These are phyloP conservation scores for Schizotus pectinicornis DNA, from an alignment of 2,888 invertebrate genomes.

Conservation along the genomic window DNA sequence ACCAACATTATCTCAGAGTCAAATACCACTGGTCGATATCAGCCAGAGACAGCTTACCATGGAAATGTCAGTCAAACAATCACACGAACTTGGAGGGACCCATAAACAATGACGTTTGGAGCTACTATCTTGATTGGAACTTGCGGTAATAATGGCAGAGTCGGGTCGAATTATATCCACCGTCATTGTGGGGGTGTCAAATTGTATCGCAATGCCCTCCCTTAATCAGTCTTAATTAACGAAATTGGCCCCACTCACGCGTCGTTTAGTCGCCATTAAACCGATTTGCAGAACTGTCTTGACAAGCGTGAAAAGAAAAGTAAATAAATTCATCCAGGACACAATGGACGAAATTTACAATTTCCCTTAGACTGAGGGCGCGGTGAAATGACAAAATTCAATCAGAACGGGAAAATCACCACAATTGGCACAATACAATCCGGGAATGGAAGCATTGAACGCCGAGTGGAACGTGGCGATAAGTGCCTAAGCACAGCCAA, in stretches of 20 bases:
- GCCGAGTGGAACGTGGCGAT: constrained; percentile 43
- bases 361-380: constrained; percentile 27
- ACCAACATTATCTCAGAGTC: constrained; percentile 10
- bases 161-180: too few species aligned
- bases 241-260: too few species aligned
- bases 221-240: constrained; percentile 17
- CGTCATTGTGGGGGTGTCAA: too few species aligned
- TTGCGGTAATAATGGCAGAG: constrained; percentile 15
- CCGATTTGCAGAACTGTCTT: not conserved
- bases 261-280: not conserved
- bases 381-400: constrained; percentile 42
- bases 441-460: constrained; percentile 39
- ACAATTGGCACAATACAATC: constrained; percentile 46
- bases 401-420: constrained; percentile 48
- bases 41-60: constrained; percentile 7
- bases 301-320: constrained; percentile 6
- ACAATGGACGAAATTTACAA: constrained; percentile 31
- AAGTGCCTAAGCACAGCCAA: constrained; percentile 38
- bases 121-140: constrained; percentile 19
- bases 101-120: constrained; percentile 27
- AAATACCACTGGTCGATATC: constrained; percentile 8
- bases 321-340: constrained; percentile 9
- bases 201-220: constrained; percentile 1
- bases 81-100: constrained; percentile 9
- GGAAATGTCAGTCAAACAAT: constrained; percentile 23